A percentile compares a stretch with the other conserved stretches of the same genome.
phyloP scores from a whole-genome alignment of 2,113 vertebrate genomes.

The Malurus alboscapulatus region DNA sequence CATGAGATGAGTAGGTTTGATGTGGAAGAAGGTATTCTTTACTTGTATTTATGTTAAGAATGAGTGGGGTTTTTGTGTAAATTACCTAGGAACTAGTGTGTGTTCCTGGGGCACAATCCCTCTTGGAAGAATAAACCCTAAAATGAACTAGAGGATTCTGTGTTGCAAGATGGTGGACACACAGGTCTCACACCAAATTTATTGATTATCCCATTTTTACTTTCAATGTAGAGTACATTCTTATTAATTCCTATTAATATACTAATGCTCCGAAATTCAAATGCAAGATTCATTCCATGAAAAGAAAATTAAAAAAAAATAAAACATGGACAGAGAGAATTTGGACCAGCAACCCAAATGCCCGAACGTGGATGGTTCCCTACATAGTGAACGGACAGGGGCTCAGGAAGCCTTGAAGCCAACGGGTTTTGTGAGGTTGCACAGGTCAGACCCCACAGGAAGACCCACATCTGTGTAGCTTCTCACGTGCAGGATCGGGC shows the following conservation, averaged over 20 bases:
- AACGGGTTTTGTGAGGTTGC: neutral
- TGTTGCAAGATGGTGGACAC: neutral
- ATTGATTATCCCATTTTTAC: neutral
- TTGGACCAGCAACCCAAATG: neutral
- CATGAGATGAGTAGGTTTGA: neutral
- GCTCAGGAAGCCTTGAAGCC: neutral
- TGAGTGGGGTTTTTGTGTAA: neutral
- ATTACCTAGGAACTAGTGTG: neutral
- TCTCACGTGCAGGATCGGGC: rapidly evolving
- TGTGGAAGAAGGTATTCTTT: neutral
- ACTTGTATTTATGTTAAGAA: neutral
- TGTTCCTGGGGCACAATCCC: neutral
- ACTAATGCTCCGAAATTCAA: neutral
- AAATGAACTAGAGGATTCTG: neutral
- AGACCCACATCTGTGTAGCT: rapidly evolving
- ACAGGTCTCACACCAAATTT: neutral
- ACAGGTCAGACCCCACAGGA: neutral
- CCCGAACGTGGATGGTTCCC: neutral
- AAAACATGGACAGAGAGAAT: neutral
- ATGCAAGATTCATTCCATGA: rapidly evolving
- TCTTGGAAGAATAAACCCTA: neutral
- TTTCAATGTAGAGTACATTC: rapidly evolving
- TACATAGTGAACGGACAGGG: rapidly evolving
- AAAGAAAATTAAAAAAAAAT: neutral
- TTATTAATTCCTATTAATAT: neutral